A percentile compares a stretch with the other conserved stretches of the same genome.
phyloP scores from a whole-genome alignment of 1,140 invertebrate species.

The Chionoecetes opilio region DNA sequence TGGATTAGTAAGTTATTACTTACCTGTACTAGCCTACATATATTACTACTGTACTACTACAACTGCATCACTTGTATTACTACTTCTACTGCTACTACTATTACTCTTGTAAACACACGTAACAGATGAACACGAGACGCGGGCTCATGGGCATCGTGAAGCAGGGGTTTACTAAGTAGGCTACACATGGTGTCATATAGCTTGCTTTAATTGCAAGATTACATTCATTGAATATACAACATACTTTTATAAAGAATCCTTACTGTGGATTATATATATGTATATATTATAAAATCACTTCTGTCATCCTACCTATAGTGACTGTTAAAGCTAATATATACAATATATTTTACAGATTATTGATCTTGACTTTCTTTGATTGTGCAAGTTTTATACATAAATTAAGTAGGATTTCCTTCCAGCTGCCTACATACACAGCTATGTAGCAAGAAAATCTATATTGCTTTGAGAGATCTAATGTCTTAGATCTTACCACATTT shows the following conservation, averaged over 20 bases:
- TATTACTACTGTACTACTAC: too few species aligned
- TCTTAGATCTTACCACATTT: conserved; percentile 71
- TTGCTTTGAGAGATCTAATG: conserved; percentile 62
- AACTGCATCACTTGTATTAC: too few species aligned
- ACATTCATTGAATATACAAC: conserved; percentile 77
- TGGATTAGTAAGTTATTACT: too few species aligned
- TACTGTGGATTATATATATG: conserved; percentile 59
- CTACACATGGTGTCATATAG: not conserved
- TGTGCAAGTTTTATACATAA: conserved; percentile 71
- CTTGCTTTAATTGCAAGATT: conserved; percentile 78
- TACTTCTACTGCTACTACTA: not conserved
- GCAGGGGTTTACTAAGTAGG: not conserved
- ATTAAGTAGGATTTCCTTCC: conserved; percentile 72
- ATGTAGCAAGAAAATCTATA: conserved; percentile 71
- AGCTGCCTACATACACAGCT: conserved; percentile 73
- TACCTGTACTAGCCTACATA: too few species aligned
- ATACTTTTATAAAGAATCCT: conserved; percentile 72
- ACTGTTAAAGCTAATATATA: conserved; percentile 76
- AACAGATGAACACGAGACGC: not conserved
- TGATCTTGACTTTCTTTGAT: conserved; percentile 71
- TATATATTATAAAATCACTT: conserved; percentile 54
- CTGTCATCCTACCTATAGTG: conserved; percentile 72
- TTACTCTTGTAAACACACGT: not conserved
- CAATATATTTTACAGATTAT: conserved; percentile 75
- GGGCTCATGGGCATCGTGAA: not conserved